A percentile compares a stretch with the other conserved stretches of the same genome.
Conservation (phyloP, 2,113 vertebrate genomes). For the Opisthocomus hoazin region DNA sequence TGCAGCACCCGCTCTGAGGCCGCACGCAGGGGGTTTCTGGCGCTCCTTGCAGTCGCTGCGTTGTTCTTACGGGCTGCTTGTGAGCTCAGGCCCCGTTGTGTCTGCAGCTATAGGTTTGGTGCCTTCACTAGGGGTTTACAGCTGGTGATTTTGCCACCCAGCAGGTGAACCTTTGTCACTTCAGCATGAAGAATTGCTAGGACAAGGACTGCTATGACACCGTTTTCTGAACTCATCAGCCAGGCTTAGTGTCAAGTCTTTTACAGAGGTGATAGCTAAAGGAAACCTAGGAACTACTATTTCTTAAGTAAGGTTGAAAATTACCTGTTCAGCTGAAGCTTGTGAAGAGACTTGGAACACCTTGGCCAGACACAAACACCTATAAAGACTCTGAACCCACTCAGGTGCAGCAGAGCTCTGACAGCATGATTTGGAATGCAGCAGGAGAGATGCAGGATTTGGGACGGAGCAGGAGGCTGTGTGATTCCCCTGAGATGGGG, state of each 20-base stretch:
- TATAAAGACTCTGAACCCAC: not conserved
- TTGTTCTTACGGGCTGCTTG: fast-evolving
- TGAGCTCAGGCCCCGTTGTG: not conserved
- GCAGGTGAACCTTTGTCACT: not conserved
- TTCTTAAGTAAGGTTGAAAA: not conserved
- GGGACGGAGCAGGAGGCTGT: not conserved
- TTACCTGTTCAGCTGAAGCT: not conserved
- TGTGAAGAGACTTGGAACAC: not conserved
- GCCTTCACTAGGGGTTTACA: not conserved
- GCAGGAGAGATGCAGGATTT: not conserved
- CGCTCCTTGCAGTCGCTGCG: not conserved
- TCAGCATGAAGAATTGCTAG: not conserved
- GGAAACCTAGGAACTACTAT: not conserved
- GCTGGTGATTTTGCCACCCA: not conserved
- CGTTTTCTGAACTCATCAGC: too few relatives aligned
- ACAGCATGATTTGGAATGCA: fast-evolving
- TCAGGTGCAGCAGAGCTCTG: not conserved
- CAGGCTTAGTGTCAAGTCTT: not conserved
- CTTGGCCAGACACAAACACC: not conserved
- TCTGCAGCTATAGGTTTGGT: not conserved
- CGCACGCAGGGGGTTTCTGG: not conserved
- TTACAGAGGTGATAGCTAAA: not conserved
- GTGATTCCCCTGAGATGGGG: not conserved
- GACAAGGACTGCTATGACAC: too few relatives aligned
- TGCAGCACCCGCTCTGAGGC: fast-evolving